Evolutionary conservation across 2,113 vertebrate genomes (phyloP).

Genomic region (Halichoeres trimaculatus): DNA sequence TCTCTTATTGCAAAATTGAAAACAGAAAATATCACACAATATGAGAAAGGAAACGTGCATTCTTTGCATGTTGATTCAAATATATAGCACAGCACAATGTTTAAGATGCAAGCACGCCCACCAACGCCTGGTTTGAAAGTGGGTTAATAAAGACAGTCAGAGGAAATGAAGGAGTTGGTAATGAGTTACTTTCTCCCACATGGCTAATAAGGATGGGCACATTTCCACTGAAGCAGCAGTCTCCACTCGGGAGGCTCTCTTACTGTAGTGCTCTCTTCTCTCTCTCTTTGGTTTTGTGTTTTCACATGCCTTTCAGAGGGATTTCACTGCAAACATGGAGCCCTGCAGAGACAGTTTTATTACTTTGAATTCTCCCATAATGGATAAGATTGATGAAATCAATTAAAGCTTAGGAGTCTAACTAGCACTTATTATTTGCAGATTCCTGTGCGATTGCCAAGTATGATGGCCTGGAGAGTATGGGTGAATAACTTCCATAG

Average conservation of each 20-base stretch:
- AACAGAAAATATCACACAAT: background rate
- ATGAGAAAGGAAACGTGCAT: background rate
- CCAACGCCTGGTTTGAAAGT: background rate
- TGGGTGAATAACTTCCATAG: slow-evolving; percentile 1
- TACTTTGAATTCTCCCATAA: background rate
- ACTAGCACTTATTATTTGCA: slow-evolving; percentile 9
- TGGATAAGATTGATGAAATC: background rate
- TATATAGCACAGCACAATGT: background rate
- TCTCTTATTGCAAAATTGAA: background rate
- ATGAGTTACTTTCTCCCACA: background rate
- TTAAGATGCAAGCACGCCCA: background rate
- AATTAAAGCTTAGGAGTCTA: background rate
- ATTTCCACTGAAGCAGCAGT: slow-evolving; percentile 3
- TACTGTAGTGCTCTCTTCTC: background rate
- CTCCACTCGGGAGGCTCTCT: background rate
- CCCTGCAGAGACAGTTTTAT: background rate
- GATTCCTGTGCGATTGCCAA: slow-evolving; percentile 1
- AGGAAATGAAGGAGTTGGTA: background rate
- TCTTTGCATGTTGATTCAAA: background rate
- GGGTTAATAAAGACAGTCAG: background rate
- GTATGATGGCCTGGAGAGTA: slow-evolving; percentile 29
- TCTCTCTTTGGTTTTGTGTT: background rate
- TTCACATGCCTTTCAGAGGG: background rate
- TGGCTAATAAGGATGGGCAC: background rate
- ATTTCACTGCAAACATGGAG: background rate